Conservation (phyloP, 2,113 vertebrate genomes). For the Penelope pileata region DNA sequence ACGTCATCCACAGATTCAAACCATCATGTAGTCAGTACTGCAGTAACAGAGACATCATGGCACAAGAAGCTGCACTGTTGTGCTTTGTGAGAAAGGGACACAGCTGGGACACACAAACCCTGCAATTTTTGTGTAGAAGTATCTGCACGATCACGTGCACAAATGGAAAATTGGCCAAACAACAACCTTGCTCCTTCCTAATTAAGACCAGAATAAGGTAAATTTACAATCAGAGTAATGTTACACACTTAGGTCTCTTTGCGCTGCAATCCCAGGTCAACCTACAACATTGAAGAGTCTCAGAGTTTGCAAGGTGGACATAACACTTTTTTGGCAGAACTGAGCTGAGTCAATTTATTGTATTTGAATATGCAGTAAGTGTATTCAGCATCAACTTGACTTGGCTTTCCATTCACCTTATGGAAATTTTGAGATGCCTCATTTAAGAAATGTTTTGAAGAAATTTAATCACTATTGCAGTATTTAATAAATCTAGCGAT, state of each 20-base stretch:
- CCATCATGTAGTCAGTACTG: neutral
- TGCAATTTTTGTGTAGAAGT: neutral
- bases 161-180: neutral
- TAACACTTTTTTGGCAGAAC: neutral
- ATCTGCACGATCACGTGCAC: neutral
- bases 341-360: neutral
- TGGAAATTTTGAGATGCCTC: neutral
- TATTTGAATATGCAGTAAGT: neutral
- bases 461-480: neutral
- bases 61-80: neutral
- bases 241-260: neutral
- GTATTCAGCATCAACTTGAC: neutral
- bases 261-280: neutral
- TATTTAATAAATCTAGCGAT: neutral
- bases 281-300: neutral
- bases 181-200: neutral
- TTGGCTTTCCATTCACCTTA: neutral
- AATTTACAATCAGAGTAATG: neutral
- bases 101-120: neutral
- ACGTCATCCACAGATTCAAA: neutral
- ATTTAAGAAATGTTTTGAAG: neutral
- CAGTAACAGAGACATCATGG: neutral
- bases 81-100: neutral
- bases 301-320: neutral
- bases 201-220: neutral